These are phyloP conservation scores for Helarctos malayanus DNA, from an alignment of 2,797 vertebrate species.

Conservation along the genomic window DNA sequence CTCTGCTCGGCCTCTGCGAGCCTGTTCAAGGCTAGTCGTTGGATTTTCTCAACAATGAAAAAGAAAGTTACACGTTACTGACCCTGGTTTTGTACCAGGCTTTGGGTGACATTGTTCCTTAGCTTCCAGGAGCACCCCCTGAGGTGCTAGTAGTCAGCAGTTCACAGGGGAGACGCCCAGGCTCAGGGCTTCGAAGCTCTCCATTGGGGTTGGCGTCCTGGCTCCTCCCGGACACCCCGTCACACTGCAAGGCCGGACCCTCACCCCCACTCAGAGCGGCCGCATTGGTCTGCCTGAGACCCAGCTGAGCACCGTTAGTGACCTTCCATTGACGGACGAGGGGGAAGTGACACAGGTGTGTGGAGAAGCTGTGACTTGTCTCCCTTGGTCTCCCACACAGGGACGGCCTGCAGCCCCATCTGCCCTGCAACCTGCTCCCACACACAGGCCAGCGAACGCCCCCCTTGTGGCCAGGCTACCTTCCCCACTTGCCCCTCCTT, in stretches of 20 bases:
- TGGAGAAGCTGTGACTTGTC: neutral
- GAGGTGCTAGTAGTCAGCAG: neutral
- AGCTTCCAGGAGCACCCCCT: accelerated
- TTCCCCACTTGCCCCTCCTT: neutral
- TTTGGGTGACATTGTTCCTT: neutral
- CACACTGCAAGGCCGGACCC: neutral
- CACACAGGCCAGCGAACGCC: neutral
- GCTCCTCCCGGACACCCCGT: neutral
- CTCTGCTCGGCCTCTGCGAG: neutral
- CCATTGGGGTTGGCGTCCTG: neutral
- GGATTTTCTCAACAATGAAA: neutral
- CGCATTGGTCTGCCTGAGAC: neutral
- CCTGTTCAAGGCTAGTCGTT: neutral
- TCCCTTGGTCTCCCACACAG: neutral
- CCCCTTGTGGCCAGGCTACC: neutral
- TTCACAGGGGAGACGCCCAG: neutral
- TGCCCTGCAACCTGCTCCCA: neutral
- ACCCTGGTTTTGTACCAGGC: neutral
- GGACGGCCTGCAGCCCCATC: neutral
- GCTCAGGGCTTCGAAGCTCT: neutral
- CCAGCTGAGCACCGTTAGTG: neutral
- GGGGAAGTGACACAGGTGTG: neutral
- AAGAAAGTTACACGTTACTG: neutral
- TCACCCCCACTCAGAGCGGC: neutral
- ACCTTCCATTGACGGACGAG: neutral